Percentiles rank a stretch among this genome's conserved stretches.
Evolutionary conservation across 2,113 vertebrate species (phyloP).

Genomic region (Formicarius rufipectus): DNA sequence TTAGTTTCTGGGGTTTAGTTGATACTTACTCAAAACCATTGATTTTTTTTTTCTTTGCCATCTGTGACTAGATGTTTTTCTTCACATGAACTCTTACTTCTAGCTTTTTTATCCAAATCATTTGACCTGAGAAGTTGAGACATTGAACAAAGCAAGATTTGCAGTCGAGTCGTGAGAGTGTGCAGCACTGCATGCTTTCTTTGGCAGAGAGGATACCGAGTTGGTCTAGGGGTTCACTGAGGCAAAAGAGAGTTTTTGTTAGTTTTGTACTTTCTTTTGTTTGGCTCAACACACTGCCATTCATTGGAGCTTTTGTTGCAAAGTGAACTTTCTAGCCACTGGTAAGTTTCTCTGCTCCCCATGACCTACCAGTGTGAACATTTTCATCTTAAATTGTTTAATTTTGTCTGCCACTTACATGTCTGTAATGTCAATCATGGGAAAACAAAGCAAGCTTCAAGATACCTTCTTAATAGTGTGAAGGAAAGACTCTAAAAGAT

Average conservation of each 20-base stretch:
- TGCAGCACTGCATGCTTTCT: not conserved
- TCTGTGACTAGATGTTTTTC: not conserved
- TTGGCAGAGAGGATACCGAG: not conserved
- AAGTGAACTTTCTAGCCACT: not conserved
- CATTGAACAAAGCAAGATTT: not conserved
- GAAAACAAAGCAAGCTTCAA: not conserved
- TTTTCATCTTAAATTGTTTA: not conserved
- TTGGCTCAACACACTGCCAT: not conserved
- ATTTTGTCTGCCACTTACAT: not conserved
- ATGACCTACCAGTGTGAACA: not conserved
- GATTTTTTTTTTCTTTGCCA: not conserved
- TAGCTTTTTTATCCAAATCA: constrained; percentile 12
- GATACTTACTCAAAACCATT: not conserved
- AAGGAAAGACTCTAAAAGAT: not conserved
- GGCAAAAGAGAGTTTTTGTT: constrained; percentile 39
- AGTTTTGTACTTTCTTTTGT: constrained; percentile 22
- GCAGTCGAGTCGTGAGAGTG: not conserved
- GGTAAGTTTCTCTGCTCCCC: not conserved
- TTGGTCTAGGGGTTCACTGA: not conserved
- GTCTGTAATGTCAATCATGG: not conserved
- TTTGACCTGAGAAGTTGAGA: constrained; percentile 1
- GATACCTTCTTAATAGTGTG: not conserved
- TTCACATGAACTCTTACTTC: not conserved
- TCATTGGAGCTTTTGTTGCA: constrained; percentile 10
- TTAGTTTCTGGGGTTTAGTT: not conserved